A percentile compares a stretch with the other conserved stretches of the same genome.
Conservation (phyloP, 2,888 invertebrate genomes). For the Polydesmus complanatus region DNA sequence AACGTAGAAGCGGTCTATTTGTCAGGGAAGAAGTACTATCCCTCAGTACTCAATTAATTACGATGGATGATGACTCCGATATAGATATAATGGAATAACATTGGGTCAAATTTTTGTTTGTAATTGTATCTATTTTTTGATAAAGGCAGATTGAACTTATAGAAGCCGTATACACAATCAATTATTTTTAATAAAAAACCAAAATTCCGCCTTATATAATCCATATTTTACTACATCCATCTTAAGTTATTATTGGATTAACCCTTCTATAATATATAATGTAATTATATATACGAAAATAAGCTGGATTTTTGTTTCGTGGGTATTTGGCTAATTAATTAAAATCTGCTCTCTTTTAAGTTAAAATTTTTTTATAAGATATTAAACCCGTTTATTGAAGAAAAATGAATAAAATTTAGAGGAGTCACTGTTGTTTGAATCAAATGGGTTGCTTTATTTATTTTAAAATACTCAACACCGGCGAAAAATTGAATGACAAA, state of each 20-base stretch:
- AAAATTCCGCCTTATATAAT: not conserved
- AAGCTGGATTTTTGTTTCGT: not conserved
- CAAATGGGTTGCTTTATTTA: too few species aligned
- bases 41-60: conserved; percentile 4
- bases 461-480: too few species aligned
- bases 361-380: not conserved
- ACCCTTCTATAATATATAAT: not conserved
- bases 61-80: conserved; percentile 19
- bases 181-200: not conserved
- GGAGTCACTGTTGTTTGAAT: too few species aligned
- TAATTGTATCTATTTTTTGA: not conserved
- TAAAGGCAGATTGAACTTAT: not conserved
- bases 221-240: too few species aligned
- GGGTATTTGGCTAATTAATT: not conserved
- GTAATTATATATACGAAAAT: too few species aligned
- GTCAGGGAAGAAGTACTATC: conserved; percentile 25
- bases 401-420: not conserved
- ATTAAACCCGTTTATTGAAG: not conserved
- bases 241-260: not conserved
- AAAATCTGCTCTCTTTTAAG: not conserved
- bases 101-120: not conserved
- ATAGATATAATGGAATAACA: conserved; percentile 14
- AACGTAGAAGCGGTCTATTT: conserved; percentile 27
- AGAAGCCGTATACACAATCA: not conserved
- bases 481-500: too few species aligned